phyloP scores from a whole-genome alignment of 2,113 vertebrate genomes.

The Alethe castanea region DNA sequence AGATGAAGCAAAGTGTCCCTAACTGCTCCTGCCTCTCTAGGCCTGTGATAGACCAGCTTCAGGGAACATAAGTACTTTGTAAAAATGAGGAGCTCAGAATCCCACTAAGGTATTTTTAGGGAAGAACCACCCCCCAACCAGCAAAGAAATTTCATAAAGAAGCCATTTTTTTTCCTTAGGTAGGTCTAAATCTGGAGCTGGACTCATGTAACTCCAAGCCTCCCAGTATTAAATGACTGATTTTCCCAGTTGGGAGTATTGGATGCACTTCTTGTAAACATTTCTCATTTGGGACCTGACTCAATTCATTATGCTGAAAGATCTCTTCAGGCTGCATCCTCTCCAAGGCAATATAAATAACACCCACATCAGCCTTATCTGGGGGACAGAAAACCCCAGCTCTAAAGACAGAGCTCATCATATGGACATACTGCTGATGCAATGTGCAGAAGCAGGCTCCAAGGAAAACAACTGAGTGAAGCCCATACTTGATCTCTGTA shows the following conservation, averaged over 20 bases:
- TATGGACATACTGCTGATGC: accelerated
- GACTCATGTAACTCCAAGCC: background rate
- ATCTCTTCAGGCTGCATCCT: background rate
- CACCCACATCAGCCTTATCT: background rate
- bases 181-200: background rate
- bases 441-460: background rate
- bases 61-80: accelerated
- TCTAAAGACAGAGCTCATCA: background rate
- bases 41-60: background rate
- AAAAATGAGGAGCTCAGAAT: background rate
- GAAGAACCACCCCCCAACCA: background rate
- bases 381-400: background rate
- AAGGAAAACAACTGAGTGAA: background rate
- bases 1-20: background rate
- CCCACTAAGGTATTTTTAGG: background rate
- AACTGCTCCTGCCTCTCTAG: background rate
- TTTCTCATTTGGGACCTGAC: background rate
- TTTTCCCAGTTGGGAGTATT: background rate
- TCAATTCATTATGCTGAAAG: background rate
- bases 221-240: background rate
- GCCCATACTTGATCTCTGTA: background rate
- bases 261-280: background rate
- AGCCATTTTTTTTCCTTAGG: background rate
- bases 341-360: background rate
- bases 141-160: background rate